Percentiles rank a stretch among this genome's conserved stretches.
Evolutionary conservation across 1,140 invertebrate species (phyloP).

Genomic region (Zeugodacus cucurbitae): DNA sequence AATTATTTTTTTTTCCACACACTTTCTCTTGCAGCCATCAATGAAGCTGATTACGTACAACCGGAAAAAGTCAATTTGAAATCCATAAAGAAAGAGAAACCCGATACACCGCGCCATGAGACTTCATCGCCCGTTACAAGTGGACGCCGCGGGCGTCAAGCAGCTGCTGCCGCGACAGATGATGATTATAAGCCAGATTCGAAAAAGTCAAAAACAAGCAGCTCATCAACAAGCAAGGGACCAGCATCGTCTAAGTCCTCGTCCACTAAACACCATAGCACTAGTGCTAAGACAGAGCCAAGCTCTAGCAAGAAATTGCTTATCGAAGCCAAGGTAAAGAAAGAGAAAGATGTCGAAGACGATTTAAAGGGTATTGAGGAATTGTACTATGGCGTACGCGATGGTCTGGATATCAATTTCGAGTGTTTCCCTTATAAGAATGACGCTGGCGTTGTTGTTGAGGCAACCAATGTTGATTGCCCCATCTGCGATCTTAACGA

Average conservation of each 20-base stretch:
- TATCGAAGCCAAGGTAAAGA: constrained; percentile 45
- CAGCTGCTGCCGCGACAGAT: not conserved
- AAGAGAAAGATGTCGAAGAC: constrained; percentile 61
- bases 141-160: constrained; percentile 51
- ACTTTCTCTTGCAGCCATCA: constrained; percentile 53
- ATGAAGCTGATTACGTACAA: constrained; percentile 55
- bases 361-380: constrained; percentile 61
- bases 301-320: not conserved
- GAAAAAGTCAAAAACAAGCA: constrained; percentile 45
- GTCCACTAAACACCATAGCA: not conserved
- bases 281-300: not conserved
- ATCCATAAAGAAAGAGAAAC: constrained; percentile 55
- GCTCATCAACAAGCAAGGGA: not conserved
- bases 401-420: constrained; percentile 56
- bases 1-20: not conserved
- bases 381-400: constrained; percentile 60
- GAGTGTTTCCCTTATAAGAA: constrained; percentile 56
- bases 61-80: constrained; percentile 43
- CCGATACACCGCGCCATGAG: not conserved
- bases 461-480: constrained; percentile 65
- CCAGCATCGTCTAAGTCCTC: not conserved
- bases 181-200: constrained; percentile 39
- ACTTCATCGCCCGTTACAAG: constrained; percentile 46
- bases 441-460: not conserved
- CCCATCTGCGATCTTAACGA: constrained; percentile 69